Evolutionary conservation across 2,797 vertebrate species (phyloP).

Genomic region (Melanitta fusca): DNA sequence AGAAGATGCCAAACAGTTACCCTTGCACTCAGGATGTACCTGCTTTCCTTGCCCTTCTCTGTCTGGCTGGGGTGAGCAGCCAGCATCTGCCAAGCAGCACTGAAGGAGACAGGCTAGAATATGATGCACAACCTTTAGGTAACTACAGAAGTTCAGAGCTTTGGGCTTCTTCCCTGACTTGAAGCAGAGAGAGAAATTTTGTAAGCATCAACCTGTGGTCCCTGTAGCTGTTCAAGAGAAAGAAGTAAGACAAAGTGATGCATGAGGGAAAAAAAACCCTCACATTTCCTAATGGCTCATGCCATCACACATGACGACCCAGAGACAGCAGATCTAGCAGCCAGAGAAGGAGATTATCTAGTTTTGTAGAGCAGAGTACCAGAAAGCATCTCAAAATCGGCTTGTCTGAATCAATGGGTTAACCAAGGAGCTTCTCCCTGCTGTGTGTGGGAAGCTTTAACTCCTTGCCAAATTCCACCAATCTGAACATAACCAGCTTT

Average conservation of each 20-base stretch:
- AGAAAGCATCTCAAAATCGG: neutral
- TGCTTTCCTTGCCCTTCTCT: neutral
- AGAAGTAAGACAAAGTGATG: neutral
- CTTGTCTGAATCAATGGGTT: slow-evolving; percentile 20
- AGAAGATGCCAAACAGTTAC: neutral
- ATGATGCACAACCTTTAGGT: neutral
- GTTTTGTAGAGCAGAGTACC: neutral
- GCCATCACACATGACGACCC: neutral
- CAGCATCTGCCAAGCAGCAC: neutral
- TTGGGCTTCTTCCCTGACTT: neutral
- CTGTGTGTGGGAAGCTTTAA: slow-evolving; percentile 45
- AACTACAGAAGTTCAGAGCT: neutral
- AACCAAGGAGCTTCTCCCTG: slow-evolving; percentile 42
- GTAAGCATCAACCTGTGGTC: neutral
- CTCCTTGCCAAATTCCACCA: slow-evolving; percentile 67
- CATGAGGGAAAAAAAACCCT: neutral
- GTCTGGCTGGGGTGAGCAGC: neutral
- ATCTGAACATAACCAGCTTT: slow-evolving; percentile 65
- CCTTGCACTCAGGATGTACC: neutral
- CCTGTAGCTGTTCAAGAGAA: neutral
- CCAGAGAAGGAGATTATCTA: neutral
- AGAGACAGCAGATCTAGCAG: neutral
- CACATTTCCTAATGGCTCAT: neutral
- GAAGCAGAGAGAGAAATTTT: neutral
- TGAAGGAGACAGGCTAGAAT: neutral